A percentile compares a stretch with the other conserved stretches of the same genome.
These are phyloP conservation scores for Ctenopoma multispine DNA, from an alignment of 2,797 vertebrate species.

Conservation along the genomic window DNA sequence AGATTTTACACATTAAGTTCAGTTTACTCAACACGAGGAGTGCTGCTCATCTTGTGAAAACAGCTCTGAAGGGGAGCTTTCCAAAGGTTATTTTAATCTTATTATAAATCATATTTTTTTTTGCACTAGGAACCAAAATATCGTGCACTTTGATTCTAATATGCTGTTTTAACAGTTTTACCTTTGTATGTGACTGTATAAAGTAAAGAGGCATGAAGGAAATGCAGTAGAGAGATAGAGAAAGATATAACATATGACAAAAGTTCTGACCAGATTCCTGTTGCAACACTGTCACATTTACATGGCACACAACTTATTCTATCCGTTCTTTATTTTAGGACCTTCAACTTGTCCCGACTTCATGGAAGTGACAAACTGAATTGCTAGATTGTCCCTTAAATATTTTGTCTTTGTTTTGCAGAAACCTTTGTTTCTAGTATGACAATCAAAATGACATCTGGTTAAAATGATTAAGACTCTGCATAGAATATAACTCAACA, in stretches of 20 bases:
- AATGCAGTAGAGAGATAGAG: background rate
- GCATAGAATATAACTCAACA: constrained; percentile 15
- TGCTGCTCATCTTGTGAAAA: background rate
- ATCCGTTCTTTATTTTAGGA: too few species aligned
- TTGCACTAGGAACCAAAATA: background rate
- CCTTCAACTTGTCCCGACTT: background rate
- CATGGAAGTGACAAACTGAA: background rate
- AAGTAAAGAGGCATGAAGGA: too few species aligned
- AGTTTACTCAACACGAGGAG: background rate
- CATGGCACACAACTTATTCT: background rate
- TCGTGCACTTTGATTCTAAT: background rate
- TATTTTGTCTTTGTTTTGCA: background rate
- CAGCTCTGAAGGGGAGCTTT: background rate
- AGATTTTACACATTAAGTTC: constrained; percentile 1
- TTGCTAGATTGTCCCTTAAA: background rate
- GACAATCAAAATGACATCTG: background rate
- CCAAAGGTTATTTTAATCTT: constrained; percentile 1
- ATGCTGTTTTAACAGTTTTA: background rate
- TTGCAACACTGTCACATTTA: too few species aligned
- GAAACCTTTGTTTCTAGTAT: background rate
- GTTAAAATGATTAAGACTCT: background rate
- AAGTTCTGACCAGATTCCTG: too few species aligned
- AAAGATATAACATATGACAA: too few species aligned
- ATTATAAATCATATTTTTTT: background rate
- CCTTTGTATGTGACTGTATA: background rate